phyloP scores from a whole-genome alignment of 2,113 vertebrate genomes.

The Microcebus jonahi region DNA sequence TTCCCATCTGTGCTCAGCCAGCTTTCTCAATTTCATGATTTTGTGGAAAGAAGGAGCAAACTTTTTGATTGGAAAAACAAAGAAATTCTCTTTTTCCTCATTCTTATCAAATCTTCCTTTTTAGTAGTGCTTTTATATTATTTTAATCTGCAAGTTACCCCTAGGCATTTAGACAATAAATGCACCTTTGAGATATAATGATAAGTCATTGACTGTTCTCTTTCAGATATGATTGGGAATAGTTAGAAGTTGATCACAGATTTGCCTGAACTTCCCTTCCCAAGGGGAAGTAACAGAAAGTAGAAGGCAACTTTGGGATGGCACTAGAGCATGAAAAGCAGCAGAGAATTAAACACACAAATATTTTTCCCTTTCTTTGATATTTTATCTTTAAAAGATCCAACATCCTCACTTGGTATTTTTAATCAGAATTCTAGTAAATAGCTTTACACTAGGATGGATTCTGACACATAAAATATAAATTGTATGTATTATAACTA shows the following conservation, averaged over 20 bases:
- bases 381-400: slow-evolving; percentile 19
- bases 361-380: background rate
- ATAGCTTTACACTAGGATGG: background rate
- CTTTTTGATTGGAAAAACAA: background rate
- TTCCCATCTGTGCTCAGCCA: background rate
- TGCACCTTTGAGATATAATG: background rate
- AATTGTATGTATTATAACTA: slow-evolving; percentile 32
- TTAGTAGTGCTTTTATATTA: slow-evolving; percentile 47
- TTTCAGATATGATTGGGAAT: background rate
- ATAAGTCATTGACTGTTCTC: background rate
- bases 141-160: slow-evolving; percentile 35
- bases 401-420: slow-evolving; percentile 17
- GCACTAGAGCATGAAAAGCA: background rate
- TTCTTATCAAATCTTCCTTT: slow-evolving; percentile 1
- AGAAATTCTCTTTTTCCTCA: background rate
- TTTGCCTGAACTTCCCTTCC: background rate
- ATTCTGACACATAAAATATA: slow-evolving; percentile 51
- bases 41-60: slow-evolving; percentile 17
- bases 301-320: background rate
- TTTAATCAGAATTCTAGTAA: slow-evolving; percentile 27
- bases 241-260: background rate
- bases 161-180: background rate
- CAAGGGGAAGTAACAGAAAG: background rate
- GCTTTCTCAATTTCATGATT: background rate
- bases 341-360: background rate